Evolutionary conservation across 2,888 invertebrate genomes (phyloP).

Genomic region (Siphonodentalium dalli): DNA sequence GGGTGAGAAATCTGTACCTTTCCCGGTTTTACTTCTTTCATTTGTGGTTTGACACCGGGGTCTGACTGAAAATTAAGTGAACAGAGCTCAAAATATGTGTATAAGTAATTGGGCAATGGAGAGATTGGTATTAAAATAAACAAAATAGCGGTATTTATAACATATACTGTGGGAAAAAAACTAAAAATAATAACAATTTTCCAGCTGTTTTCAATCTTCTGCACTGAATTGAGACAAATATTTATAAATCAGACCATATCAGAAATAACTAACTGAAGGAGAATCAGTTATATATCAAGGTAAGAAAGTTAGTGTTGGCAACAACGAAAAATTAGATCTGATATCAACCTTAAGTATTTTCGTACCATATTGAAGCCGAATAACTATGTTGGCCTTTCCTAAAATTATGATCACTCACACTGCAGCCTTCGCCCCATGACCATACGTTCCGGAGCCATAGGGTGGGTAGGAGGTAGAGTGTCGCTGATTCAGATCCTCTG

Average conservation of each 20-base stretch:
- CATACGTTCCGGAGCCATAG: slow-evolving; percentile 62
- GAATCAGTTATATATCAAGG: neutral
- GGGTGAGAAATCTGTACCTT: slow-evolving; percentile 47
- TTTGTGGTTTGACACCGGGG: slow-evolving; percentile 41
- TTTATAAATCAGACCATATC: neutral
- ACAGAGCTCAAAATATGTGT: too few relatives aligned
- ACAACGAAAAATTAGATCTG: neutral
- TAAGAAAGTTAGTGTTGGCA: neutral
- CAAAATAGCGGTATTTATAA: too few relatives aligned
- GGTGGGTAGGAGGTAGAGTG: slow-evolving; percentile 59
- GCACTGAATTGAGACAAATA: neutral
- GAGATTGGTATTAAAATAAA: too few relatives aligned
- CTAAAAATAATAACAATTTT: neutral
- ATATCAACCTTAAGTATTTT: neutral
- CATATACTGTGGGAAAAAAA: too few relatives aligned
- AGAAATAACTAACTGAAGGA: neutral
- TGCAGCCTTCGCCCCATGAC: slow-evolving; percentile 57
- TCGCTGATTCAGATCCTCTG: slow-evolving; percentile 49
- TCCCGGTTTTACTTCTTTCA: slow-evolving; percentile 32
- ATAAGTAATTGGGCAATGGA: too few relatives aligned
- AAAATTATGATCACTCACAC: slow-evolving; percentile 39
- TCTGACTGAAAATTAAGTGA: slow-evolving; percentile 38
- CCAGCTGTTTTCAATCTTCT: neutral
- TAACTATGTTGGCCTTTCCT: slow-evolving; percentile 15
- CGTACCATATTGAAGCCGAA: neutral